Evolutionary conservation across 2,888 invertebrate species (phyloP).

Genomic region (Callinectes sapidus): DNA sequence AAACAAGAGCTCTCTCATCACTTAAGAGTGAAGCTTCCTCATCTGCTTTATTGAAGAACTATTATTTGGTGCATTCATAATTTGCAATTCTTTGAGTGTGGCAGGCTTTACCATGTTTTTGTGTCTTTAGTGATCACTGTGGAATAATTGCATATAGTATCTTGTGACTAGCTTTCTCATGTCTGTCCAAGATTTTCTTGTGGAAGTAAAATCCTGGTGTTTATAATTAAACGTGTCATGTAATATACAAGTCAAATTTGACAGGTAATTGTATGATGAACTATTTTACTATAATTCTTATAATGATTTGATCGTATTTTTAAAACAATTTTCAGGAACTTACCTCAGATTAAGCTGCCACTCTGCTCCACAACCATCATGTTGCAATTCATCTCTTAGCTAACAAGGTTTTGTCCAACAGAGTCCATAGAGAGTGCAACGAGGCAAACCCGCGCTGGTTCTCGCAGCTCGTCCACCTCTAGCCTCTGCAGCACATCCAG

Average conservation of each 20-base stretch:
- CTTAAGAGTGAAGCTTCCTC: neutral
- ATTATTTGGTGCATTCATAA: neutral
- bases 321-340: no score
- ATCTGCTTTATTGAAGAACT: neutral
- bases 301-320: no score
- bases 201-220: no score
- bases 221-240: no score
- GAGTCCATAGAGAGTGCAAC: slow-evolving; percentile 69
- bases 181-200: neutral
- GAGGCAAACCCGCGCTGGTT: slow-evolving; percentile 61
- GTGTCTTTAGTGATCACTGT: neutral
- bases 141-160: neutral
- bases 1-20: neutral
- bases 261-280: no score
- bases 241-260: no score
- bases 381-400: neutral
- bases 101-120: neutral
- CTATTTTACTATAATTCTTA: no score
- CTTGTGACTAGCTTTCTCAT: neutral
- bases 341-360: neutral
- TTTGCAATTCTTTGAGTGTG: neutral
- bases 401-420: neutral
- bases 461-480: slow-evolving; percentile 67
- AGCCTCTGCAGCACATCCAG: slow-evolving; percentile 78
- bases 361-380: neutral